Conservation (phyloP, 2,113 vertebrate genomes). For the Antechinus stuartii region DNA sequence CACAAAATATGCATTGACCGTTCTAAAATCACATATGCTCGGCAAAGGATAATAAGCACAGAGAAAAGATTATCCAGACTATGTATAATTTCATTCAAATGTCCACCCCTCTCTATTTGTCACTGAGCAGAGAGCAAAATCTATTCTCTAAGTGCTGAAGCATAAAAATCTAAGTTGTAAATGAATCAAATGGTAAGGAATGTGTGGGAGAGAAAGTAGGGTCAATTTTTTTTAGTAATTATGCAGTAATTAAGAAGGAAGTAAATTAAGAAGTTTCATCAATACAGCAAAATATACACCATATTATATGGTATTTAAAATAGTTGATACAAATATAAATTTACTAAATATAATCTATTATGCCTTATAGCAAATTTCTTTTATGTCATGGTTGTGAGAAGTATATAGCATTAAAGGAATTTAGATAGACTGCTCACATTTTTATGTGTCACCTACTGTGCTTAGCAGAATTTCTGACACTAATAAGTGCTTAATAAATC, state of each 20-base stretch:
- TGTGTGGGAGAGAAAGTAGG: conserved; percentile 75
- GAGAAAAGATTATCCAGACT: neutral
- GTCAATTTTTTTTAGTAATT: conserved; percentile 78
- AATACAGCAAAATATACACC: conserved; percentile 41
- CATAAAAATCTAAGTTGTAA: conserved; percentile 53
- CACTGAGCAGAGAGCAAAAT: conserved; percentile 24
- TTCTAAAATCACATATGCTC: neutral
- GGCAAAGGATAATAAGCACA: neutral
- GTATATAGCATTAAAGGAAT: neutral
- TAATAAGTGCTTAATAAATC: neutral
- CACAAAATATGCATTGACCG: neutral
- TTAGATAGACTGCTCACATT: neutral
- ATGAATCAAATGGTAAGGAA: conserved; percentile 66
- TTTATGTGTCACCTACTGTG: neutral
- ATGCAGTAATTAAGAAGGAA: conserved; percentile 68
- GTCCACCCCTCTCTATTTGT: conserved; percentile 23
- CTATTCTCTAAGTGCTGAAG: conserved; percentile 47
- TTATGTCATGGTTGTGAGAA: neutral
- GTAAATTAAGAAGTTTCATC: conserved; percentile 71
- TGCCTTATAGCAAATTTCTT: neutral
- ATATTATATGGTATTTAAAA: conserved; percentile 57
- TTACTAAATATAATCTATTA: neutral
- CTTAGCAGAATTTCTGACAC: neutral
- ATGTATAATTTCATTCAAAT: neutral
- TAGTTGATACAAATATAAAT: conserved; percentile 45